A percentile compares a stretch with the other conserved stretches of the same genome.
These are phyloP conservation scores for Pelobates cultripes DNA, from an alignment of 2,797 vertebrate species.

Conservation along the genomic window DNA sequence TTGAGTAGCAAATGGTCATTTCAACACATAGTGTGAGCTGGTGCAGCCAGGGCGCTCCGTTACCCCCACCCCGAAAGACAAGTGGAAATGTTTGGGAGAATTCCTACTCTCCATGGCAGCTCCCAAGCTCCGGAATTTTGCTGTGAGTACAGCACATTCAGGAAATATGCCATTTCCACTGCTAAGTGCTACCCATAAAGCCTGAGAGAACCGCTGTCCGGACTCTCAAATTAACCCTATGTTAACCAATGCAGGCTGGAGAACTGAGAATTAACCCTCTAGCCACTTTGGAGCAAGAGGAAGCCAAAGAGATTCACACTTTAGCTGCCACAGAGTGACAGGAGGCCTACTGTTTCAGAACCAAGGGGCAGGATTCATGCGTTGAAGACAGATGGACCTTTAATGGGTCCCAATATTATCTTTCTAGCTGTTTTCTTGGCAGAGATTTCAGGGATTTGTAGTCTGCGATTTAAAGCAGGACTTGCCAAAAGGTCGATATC, in stretches of 20 bases:
- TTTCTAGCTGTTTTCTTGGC: too few species aligned
- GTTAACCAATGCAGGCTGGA: neutral
- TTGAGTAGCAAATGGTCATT: neutral
- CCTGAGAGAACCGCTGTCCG: neutral
- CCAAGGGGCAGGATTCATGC: too few species aligned
- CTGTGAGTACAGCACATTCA: constrained; percentile 22
- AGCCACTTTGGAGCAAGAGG: neutral
- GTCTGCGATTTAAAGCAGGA: too few species aligned
- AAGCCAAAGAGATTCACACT: too few species aligned
- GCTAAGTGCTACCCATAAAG: constrained; percentile 41
- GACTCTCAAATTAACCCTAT: constrained; percentile 12
- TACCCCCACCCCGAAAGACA: neutral
- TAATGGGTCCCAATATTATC: too few species aligned
- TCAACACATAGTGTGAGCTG: neutral
- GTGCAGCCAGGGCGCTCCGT: neutral
- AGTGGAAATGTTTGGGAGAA: constrained; percentile 27
- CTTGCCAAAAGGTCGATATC: too few species aligned
- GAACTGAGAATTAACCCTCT: neutral
- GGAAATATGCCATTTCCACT: constrained; percentile 49
- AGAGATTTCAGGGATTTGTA: too few species aligned
- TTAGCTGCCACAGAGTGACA: too few species aligned
- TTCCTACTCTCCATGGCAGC: neutral
- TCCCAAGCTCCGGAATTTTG: constrained; percentile 7
- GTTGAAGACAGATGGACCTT: too few species aligned
- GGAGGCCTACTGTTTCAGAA: too few species aligned